A percentile compares a stretch with the other conserved stretches of the same genome.
These are phyloP conservation scores for Taxidea taxus DNA, from an alignment of 2,113 vertebrate genomes.

Conservation along the genomic window DNA sequence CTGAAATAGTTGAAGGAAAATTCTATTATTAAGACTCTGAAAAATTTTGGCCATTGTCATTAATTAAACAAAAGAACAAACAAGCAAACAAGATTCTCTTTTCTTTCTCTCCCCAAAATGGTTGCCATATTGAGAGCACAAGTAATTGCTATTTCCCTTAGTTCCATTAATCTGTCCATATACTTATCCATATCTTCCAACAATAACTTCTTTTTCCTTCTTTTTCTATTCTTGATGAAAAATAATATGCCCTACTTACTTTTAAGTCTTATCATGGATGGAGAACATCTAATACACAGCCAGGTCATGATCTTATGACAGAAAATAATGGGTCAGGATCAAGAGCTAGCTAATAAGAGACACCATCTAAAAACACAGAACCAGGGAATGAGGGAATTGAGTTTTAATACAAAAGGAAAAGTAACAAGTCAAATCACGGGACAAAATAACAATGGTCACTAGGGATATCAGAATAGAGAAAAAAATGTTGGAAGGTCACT, in stretches of 20 bases:
- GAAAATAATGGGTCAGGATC: neutral
- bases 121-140: neutral
- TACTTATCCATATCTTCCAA: neutral
- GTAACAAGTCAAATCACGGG: neutral
- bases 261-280: neutral
- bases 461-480: neutral
- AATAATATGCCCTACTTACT: neutral
- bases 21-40: neutral
- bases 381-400: neutral
- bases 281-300: neutral
- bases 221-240: neutral
- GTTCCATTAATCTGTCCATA: neutral
- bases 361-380: neutral
- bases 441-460: neutral
- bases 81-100: neutral
- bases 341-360: neutral
- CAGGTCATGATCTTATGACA: neutral
- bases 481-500: neutral
- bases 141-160: neutral
- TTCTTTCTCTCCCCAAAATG: neutral
- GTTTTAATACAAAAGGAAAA: neutral
- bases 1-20: conserved; percentile 2
- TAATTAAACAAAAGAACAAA: neutral
- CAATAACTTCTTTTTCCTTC: neutral
- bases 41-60: neutral